phyloP scores from a whole-genome alignment of 1,140 invertebrate genomes.

The Cotesia vestalis region DNA sequence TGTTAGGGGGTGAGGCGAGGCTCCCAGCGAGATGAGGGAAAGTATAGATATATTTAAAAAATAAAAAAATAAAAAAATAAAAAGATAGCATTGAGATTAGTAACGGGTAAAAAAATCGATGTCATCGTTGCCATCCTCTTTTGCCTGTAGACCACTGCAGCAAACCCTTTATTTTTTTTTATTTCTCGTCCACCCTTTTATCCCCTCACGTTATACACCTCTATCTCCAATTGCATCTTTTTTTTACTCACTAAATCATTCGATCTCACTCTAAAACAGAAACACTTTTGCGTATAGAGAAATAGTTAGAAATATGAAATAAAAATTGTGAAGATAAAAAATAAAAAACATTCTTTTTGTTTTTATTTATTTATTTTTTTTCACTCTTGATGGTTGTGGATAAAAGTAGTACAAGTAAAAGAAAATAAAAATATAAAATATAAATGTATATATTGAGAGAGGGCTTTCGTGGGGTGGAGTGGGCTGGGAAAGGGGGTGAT shows the following conservation, averaged over 20 bases:
- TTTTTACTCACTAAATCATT: slow-evolving; percentile 1
- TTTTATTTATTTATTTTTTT: neutral
- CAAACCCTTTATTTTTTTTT: slow-evolving; percentile 22
- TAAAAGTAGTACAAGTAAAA: too few relatives aligned
- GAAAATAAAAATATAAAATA: too few relatives aligned
- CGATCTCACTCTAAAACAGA: neutral
- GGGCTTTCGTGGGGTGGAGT: slow-evolving; percentile 34
- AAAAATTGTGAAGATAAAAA: neutral
- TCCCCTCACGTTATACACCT: slow-evolving; percentile 31
- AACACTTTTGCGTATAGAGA: too few relatives aligned
- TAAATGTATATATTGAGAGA: slow-evolving; percentile 20
- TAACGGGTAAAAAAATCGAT: slow-evolving; percentile 43
- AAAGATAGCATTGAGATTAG: slow-evolving; percentile 41
- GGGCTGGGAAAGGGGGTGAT: slow-evolving; percentile 17
- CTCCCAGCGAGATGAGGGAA: neutral
- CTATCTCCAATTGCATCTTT: slow-evolving; percentile 29
- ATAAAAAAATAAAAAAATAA: neutral
- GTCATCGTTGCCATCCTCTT: slow-evolving; percentile 8
- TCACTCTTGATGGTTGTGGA: slow-evolving; percentile 18
- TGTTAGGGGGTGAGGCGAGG: neutral
- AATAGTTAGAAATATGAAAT: too few relatives aligned
- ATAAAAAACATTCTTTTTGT: slow-evolving; percentile 10
- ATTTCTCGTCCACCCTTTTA: slow-evolving; percentile 1
- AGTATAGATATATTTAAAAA: slow-evolving; percentile 1
- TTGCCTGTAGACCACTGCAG: slow-evolving; percentile 30